phyloP scores from a whole-genome alignment of 1,140 invertebrate genomes.

The Hycleus phaleratus region DNA sequence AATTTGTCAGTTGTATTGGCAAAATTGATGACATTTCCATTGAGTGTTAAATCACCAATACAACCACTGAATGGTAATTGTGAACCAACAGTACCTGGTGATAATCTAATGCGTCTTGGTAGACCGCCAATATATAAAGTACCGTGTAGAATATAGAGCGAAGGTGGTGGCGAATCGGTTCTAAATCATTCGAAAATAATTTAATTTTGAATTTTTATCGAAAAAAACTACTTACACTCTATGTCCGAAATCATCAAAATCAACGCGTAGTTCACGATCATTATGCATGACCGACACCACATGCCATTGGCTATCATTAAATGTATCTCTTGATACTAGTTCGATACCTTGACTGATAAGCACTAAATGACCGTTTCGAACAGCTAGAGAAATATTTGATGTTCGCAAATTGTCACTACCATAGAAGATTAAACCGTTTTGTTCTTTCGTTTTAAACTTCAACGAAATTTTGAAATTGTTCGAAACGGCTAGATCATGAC shows the following conservation, averaged over 20 bases:
- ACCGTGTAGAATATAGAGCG: conserved; percentile 53
- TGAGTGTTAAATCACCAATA: conserved; percentile 79
- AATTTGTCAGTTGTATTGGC: conserved; percentile 58
- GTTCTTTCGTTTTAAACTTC: conserved; percentile 77
- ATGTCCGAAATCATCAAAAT: conserved; percentile 75
- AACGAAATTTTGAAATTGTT: conserved; percentile 70
- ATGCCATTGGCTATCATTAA: conserved; percentile 90
- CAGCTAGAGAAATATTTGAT: conserved; percentile 56
- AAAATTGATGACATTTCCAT: conserved; percentile 74
- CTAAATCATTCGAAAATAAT: conserved; percentile 32
- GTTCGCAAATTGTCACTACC: conserved; percentile 56
- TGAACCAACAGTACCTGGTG: conserved; percentile 36
- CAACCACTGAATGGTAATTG: conserved; percentile 66
- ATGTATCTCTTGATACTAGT: conserved; percentile 53
- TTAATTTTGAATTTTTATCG: neutral
- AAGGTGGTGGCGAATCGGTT: conserved; percentile 47
- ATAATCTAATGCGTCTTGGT: conserved; percentile 49
- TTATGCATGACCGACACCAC: conserved; percentile 77
- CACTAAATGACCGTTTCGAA: conserved; percentile 61
- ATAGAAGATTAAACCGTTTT: conserved; percentile 73
- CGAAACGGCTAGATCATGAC: conserved; percentile 49
- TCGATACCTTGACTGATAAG: conserved; percentile 61
- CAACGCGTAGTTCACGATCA: conserved; percentile 54
- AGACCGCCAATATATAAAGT: conserved; percentile 81
- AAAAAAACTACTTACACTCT: conserved; percentile 46